Conservation (phyloP, 2,797 vertebrate genomes). For the Fistularia commersonii region DNA sequence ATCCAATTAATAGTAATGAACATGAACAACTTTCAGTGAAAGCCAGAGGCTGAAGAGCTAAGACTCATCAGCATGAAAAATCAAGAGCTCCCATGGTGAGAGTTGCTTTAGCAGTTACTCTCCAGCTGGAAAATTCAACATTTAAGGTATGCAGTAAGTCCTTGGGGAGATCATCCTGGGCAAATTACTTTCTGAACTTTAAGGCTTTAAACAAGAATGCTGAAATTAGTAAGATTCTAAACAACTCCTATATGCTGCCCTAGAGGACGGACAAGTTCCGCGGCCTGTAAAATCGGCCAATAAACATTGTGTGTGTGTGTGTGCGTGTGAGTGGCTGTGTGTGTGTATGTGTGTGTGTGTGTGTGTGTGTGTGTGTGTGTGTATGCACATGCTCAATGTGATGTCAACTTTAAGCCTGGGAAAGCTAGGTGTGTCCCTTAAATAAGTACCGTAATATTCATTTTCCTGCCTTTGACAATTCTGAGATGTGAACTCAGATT, state of each 20-base stretch:
- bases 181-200: conserved; percentile 43
- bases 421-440: neutral
- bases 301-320: too few relatives aligned
- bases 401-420: conserved; percentile 12
- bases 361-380: neutral
- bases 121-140: conserved; percentile 29
- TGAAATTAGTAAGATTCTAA: conserved; percentile 27
- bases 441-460: too few relatives aligned
- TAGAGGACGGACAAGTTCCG: conserved; percentile 3
- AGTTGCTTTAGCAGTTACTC: conserved; percentile 37
- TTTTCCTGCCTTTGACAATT: conserved; percentile 12
- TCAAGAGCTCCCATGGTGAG: conserved; percentile 19
- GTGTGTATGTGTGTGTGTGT: neutral
- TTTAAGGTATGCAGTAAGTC: conserved; percentile 28
- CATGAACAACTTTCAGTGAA: conserved; percentile 34
- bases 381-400: neutral
- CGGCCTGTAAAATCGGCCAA: conserved; percentile 6
- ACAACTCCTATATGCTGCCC: conserved; percentile 11
- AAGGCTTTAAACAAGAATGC: conserved; percentile 31
- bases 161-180: conserved; percentile 18
- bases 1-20: conserved; percentile 58
- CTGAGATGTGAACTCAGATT: conserved; percentile 10
- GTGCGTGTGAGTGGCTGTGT: neutral
- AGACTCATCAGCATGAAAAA: conserved; percentile 44
- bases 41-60: conserved; percentile 35